These are phyloP conservation scores for Podarcis cretensis DNA, from an alignment of 2,113 vertebrate species.

Conservation along the genomic window DNA sequence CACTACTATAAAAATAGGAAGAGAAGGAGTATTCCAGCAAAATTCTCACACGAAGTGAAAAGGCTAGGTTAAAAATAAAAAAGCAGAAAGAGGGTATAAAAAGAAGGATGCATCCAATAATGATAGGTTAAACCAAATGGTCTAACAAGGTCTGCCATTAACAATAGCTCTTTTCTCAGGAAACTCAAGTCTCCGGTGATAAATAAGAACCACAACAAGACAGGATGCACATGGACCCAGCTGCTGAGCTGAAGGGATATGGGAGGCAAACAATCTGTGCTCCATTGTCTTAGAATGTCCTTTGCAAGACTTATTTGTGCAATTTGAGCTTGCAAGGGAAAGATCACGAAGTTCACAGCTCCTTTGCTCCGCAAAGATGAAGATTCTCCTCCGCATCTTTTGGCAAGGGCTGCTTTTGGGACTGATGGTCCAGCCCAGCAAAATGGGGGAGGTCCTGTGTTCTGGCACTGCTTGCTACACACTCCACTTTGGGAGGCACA, in stretches of 20 bases:
- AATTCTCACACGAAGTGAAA: constrained; percentile 9
- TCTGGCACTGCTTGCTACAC: constrained; percentile 72
- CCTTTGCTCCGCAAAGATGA: constrained; percentile 37
- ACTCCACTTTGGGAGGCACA: constrained; percentile 54
- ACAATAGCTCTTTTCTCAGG: constrained; percentile 69
- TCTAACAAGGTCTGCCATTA: constrained; percentile 49
- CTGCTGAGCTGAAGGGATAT: constrained; percentile 63
- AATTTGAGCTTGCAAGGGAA: not conserved
- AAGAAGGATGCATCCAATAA: not conserved
- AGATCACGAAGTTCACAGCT: not conserved
- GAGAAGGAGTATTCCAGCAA: not conserved
- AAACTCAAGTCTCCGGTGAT: constrained; percentile 76
- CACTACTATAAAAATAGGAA: not conserved
- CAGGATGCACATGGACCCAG: constrained; percentile 71
- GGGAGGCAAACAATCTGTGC: constrained; percentile 50
- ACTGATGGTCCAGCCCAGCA: fast-evolving
- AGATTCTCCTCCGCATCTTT: not conserved
- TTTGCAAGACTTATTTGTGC: not conserved
- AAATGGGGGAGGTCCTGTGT: constrained; percentile 65
- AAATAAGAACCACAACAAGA: constrained; percentile 71
- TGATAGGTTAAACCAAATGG: constrained; percentile 4
- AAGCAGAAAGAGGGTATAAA: constrained; percentile 27
- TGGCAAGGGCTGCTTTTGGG: not conserved
- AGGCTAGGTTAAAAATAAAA: constrained; percentile 30
- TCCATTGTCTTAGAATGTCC: constrained; percentile 20